Evolutionary conservation across 2,888 invertebrate genomes (phyloP).

Genomic region (Pemphredon lugubris): DNA sequence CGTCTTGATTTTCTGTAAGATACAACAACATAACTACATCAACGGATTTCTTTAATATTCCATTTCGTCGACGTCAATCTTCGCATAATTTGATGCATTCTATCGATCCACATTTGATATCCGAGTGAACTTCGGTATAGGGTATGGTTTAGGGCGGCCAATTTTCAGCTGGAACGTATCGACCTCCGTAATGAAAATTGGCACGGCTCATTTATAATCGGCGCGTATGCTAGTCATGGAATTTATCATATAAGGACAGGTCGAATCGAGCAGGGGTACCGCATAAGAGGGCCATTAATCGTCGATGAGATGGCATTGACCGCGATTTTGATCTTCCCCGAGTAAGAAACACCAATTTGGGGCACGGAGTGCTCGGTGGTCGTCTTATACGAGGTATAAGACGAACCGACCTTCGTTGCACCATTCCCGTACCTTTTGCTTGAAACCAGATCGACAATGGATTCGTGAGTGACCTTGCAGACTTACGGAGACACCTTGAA

Average conservation of each 20-base stretch:
- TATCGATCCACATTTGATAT: neutral
- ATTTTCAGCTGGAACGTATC: slow-evolving; percentile 14
- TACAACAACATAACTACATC: slow-evolving; percentile 9
- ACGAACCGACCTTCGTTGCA: slow-evolving; percentile 58
- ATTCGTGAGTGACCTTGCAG: slow-evolving; percentile 47
- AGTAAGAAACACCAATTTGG: slow-evolving; percentile 59
- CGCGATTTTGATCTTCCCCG: slow-evolving; percentile 64
- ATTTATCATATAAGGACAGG: slow-evolving; percentile 31
- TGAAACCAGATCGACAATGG: slow-evolving; percentile 51
- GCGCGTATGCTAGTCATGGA: slow-evolving; percentile 11
- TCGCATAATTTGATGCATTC: neutral
- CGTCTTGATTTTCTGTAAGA: slow-evolving; percentile 70
- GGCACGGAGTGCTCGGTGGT: slow-evolving; percentile 41
- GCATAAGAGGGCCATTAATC: slow-evolving; percentile 46
- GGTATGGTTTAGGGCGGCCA: neutral
- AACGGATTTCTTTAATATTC: slow-evolving; percentile 21
- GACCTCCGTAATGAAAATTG: slow-evolving; percentile 14
- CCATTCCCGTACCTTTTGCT: slow-evolving; percentile 41
- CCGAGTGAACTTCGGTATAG: neutral
- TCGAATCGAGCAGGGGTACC: slow-evolving; percentile 46
- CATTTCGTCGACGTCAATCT: neutral
- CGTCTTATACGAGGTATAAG: slow-evolving; percentile 28
- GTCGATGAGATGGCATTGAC: slow-evolving; percentile 68
- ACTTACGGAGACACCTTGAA: slow-evolving; percentile 38
- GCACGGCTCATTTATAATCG: slow-evolving; percentile 33